A percentile compares a stretch with the other conserved stretches of the same genome.
phyloP scores from a whole-genome alignment of 2,888 invertebrate genomes.

The Hirtodrosophila alboralis region DNA sequence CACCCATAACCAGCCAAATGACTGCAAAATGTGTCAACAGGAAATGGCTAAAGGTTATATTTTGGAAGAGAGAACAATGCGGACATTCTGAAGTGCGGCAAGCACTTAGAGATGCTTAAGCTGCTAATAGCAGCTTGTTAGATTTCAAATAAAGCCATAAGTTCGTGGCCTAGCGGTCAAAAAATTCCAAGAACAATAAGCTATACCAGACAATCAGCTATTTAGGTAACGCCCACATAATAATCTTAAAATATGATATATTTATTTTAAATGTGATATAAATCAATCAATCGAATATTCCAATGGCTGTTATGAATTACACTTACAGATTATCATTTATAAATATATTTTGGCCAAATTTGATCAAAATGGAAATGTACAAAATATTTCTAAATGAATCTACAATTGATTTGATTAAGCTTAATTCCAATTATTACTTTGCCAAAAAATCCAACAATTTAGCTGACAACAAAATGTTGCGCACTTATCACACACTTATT shows the following conservation, averaged over 20 bases:
- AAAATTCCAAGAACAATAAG: background rate
- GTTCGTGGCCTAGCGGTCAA: background rate
- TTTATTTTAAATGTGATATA: too few species aligned
- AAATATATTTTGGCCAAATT: too few species aligned
- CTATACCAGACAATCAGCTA: background rate
- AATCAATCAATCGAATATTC: too few species aligned
- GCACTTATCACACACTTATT: slow-evolving; percentile 70
- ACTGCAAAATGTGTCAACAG: slow-evolving; percentile 63
- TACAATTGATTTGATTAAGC: slow-evolving; percentile 22
- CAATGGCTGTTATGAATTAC: too few species aligned
- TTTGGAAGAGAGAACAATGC: slow-evolving; percentile 18
- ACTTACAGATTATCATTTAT: too few species aligned
- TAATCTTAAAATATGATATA: too few species aligned
- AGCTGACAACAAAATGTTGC: slow-evolving; percentile 40
- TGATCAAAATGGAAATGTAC: too few species aligned
- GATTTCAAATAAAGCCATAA: slow-evolving; percentile 12
- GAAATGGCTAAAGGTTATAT: slow-evolving; percentile 48
- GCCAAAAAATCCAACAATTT: slow-evolving; percentile 39
- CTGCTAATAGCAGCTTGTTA: slow-evolving; percentile 48
- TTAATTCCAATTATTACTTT: slow-evolving; percentile 40
- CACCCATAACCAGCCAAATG: slow-evolving; percentile 49
- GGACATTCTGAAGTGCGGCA: slow-evolving; percentile 20
- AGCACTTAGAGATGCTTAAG: slow-evolving; percentile 38
- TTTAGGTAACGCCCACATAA: too few species aligned
- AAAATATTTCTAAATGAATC: background rate